A percentile compares a stretch with the other conserved stretches of the same genome.
These are phyloP conservation scores for Cinclus cinclus DNA, from an alignment of 2,113 vertebrate species.

Conservation along the genomic window DNA sequence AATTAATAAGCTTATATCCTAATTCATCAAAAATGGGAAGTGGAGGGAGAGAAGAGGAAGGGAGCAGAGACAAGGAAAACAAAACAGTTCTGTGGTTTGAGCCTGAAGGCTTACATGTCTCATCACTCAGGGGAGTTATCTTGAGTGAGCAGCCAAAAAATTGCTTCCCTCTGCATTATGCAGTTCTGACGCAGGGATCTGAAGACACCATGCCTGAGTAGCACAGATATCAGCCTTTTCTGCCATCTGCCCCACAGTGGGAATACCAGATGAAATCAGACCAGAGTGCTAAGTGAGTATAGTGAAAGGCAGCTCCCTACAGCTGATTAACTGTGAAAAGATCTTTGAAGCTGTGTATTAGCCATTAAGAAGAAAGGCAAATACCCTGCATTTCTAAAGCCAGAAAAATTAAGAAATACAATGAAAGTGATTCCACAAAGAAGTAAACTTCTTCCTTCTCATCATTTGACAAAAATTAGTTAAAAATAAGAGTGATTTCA, in stretches of 20 bases:
- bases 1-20: background rate
- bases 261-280: conserved; percentile 36
- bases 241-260: conserved; percentile 43
- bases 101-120: conserved; percentile 22
- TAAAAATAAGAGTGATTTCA: background rate
- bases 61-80: background rate
- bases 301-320: background rate
- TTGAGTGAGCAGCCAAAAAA: conserved; percentile 41
- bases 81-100: background rate
- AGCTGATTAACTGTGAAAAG: background rate
- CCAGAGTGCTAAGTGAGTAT: background rate
- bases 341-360: background rate
- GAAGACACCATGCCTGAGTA: background rate
- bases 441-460: background rate
- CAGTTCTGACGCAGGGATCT: conserved; percentile 10
- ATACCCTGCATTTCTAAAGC: background rate
- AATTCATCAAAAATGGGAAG: background rate
- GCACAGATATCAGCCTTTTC: conserved; percentile 8
- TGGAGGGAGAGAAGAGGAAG: background rate
- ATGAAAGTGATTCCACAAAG: background rate
- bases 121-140: conserved; percentile 5
- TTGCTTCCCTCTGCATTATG: background rate
- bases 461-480: background rate
- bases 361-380: background rate
- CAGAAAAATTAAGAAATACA: background rate